Evolutionary conservation across 2,888 invertebrate genomes (phyloP).

Genomic region (Cheilosia vernalis): DNA sequence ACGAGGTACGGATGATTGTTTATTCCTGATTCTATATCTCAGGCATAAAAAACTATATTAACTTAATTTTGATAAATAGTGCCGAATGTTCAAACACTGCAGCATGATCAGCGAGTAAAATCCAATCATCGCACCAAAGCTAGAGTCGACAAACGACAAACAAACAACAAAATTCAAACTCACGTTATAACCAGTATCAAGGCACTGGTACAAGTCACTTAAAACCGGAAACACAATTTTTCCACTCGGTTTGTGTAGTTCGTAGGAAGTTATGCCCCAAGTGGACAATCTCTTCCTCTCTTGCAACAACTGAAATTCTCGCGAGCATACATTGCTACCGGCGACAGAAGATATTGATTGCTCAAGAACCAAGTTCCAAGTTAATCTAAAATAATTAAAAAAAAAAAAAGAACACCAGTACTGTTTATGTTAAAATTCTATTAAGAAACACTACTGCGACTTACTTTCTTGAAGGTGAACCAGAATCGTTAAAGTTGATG

Average conservation of each 20-base stretch:
- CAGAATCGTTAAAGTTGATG: slow-evolving; percentile 86
- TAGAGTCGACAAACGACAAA: background rate
- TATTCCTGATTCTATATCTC: no score
- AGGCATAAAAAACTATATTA: no score
- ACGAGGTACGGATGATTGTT: no score
- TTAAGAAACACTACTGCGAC: background rate
- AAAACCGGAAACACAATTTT: slow-evolving; percentile 96
- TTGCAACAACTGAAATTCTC: slow-evolving; percentile 95
- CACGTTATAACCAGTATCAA: slow-evolving; percentile 89
- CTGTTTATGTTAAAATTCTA: background rate
- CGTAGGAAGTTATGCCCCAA: slow-evolving; percentile 97
- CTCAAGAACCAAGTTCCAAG: slow-evolving; percentile 93
- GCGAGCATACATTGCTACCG: slow-evolving; percentile 86
- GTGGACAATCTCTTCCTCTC: slow-evolving; percentile 96
- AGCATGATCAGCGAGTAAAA: no score
- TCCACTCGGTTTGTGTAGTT: slow-evolving; percentile 91
- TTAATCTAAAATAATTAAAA: slow-evolving; percentile 84
- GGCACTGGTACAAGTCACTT: slow-evolving; percentile 93
- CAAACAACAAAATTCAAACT: no score
- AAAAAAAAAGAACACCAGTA: background rate
- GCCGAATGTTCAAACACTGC: no score
- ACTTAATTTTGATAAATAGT: no score
- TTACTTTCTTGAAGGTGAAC: slow-evolving; percentile 62
- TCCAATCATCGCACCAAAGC: background rate
- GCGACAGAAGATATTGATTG: slow-evolving; percentile 89